These are phyloP conservation scores for Progne subis DNA, from an alignment of 2,113 vertebrate genomes.

Conservation along the genomic window DNA sequence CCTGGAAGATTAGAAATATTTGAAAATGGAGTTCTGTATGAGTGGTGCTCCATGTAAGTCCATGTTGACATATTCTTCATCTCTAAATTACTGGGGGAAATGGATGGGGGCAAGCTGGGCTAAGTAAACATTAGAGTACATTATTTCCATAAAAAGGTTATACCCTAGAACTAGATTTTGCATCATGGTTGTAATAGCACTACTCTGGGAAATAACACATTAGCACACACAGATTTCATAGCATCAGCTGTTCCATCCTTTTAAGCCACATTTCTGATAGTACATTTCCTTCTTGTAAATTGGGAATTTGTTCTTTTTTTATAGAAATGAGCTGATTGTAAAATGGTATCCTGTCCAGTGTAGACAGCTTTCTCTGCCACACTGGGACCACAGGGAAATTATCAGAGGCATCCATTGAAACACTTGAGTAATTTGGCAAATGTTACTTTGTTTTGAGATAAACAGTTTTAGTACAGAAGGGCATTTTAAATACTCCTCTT, in stretches of 20 bases:
- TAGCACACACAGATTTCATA: neutral
- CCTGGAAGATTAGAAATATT: neutral
- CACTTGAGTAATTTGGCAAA: neutral
- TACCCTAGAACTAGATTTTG: neutral
- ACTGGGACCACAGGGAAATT: neutral
- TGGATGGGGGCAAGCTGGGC: neutral
- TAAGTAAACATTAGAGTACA: neutral
- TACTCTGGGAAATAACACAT: neutral
- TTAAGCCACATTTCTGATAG: neutral
- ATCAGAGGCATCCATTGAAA: neutral
- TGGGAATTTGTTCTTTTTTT: slow-evolving; percentile 18
- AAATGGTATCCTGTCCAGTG: neutral
- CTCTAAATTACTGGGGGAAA: neutral
- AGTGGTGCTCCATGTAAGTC: neutral
- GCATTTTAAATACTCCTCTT: neutral
- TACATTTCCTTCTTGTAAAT: neutral
- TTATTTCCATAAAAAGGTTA: neutral
- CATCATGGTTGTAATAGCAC: neutral
- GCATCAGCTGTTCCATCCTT: neutral
- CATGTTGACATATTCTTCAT: neutral
- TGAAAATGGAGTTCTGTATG: neutral
- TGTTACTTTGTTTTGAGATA: neutral
- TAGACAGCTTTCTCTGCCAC: neutral
- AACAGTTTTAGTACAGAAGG: neutral
- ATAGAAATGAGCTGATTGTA: neutral